Conservation (phyloP, 2,888 invertebrate genomes). For the Melipona bicolor region DNA sequence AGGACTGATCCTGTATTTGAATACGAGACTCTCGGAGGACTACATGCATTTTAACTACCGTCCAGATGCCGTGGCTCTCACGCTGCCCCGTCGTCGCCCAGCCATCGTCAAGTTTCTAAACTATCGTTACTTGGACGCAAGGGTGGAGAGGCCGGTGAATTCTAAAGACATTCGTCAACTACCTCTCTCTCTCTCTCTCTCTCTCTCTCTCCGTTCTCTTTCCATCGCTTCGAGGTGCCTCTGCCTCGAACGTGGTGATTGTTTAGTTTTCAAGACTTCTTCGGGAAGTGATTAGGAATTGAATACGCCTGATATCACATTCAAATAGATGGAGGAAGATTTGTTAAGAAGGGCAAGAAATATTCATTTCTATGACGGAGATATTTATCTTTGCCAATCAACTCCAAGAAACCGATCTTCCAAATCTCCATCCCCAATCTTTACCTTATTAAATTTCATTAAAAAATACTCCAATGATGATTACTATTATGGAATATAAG, state of each 20-base stretch:
- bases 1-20: constrained; percentile 84
- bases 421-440: too few species aligned
- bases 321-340: background rate
- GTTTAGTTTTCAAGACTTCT: background rate
- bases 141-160: constrained; percentile 65
- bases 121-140: constrained; percentile 77
- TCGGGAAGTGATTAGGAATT: background rate
- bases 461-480: too few species aligned
- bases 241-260: background rate
- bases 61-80: constrained; percentile 82
- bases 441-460: too few species aligned
- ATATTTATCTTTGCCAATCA: too few species aligned
- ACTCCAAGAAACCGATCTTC: too few species aligned
- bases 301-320: background rate
- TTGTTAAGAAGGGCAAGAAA: too few species aligned
- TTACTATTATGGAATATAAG: too few species aligned
- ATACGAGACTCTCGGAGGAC: constrained; percentile 82
- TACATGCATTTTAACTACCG: constrained; percentile 85
- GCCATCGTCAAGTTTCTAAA: constrained; percentile 82
- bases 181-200: background rate
- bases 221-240: background rate
- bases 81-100: constrained; percentile 79
- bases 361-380: too few species aligned
- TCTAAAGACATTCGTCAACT: constrained; percentile 66
- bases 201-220: background rate